Base-by-base conservation (phyloP, 2,797 vertebrate genomes). In the Chanos chanos region DNA sequence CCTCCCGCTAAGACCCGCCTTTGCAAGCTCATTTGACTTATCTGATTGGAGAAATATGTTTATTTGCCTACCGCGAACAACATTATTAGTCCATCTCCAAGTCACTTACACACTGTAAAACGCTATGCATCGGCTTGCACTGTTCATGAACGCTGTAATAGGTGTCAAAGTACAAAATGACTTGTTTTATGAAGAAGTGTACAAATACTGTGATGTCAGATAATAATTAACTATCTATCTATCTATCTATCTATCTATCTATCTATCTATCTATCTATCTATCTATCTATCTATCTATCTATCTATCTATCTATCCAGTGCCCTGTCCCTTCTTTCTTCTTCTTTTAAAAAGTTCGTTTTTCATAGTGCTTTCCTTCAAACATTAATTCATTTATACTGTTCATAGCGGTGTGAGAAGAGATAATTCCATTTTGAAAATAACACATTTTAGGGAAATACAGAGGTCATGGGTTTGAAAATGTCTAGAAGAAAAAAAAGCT, bases 261-360 rank as follows among this genome's bases (percentile, higher is more conserved):
- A 45, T 57, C 31, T 27, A 36, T 49, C 33, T 36, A 33, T 59
- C 56, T 36, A 16, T 47, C 56, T 47, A 19, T 48, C 56, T 48
- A 19, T 60, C 56, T 48, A 34, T 49, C 41, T 45, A 34, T 45
- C 54, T 33, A 40, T 45, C 40, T 41, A 25, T 43, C 53, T 41
- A 31, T 60, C 36, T 44, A 25, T 77, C 61, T 45, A 70, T 70
- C 66, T 68, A 55, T 66, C 70, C 44, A 70, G 64, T 70, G 68
- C 44, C 4, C 52, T 7, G 39, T 58, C 58, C 31, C 47, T 61
- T 19, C 56, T 61, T 58, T 60, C 64, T 56, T 72, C 64, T 67
- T 74, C 16, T 25, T 71, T 81, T 40, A 12, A 40, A n/a, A 13
- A 28, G 28, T 7, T 7, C 30, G 7, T 30, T 5, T 2, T 27